A percentile compares a stretch with the other conserved stretches of the same genome.
Conservation (phyloP, 2,113 vertebrate species). For the Marmota monax region DNA sequence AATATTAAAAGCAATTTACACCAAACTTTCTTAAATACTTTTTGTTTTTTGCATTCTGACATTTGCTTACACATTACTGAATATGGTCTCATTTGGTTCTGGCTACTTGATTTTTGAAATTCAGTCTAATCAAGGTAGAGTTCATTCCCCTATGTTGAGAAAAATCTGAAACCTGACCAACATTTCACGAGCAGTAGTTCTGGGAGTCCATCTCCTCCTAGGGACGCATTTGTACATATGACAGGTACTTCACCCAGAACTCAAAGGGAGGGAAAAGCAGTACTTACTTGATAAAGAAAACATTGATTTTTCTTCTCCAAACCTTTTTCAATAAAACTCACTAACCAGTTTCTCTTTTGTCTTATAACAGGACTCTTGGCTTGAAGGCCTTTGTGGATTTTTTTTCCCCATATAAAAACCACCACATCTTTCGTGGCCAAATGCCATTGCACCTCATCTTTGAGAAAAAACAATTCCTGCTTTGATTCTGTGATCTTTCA, state of each 20-base stretch:
- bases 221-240: conserved; percentile 33
- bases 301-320: conserved; percentile 79
- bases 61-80: not conserved
- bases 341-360: conserved; percentile 73
- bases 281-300: conserved; percentile 75
- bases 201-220: conserved; percentile 21
- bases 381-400: conserved; percentile 73
- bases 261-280: conserved; percentile 61
- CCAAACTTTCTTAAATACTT: not conserved
- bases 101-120: conserved; percentile 25
- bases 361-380: conserved; percentile 59
- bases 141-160: not conserved
- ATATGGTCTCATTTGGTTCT: not conserved
- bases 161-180: conserved; percentile 42
- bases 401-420: conserved; percentile 68
- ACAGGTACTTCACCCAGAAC: conserved; percentile 58
- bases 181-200: not conserved
- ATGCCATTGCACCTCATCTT: conserved; percentile 69
- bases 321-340: conserved; percentile 65
- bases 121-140: conserved; percentile 22
- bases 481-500: conserved; percentile 79
- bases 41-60: not conserved
- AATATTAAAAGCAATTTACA: not conserved
- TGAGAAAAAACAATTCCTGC: conserved; percentile 52
- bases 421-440: conserved; percentile 61